phyloP scores from a whole-genome alignment of 2,797 vertebrate genomes.

The Chiloscyllium punctatum region DNA sequence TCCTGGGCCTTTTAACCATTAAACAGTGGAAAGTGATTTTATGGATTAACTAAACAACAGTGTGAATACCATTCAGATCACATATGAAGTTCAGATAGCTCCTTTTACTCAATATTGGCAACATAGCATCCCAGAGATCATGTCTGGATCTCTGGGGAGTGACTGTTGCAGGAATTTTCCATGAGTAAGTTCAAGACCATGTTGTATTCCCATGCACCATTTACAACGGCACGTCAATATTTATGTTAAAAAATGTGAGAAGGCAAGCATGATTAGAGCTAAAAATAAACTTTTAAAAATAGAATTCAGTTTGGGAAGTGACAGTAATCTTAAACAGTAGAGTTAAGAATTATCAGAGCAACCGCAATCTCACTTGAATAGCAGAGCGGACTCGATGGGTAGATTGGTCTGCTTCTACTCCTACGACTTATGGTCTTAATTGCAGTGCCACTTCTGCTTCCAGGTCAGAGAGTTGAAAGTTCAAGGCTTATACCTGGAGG shows the following conservation, averaged over 20 bases:
- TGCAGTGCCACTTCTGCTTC: no score
- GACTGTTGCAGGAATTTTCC: neutral
- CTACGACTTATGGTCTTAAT: neutral
- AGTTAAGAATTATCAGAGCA: no score
- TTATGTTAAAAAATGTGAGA: slow-evolving; percentile 1
- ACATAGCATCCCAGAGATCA: neutral
- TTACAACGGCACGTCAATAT: neutral
- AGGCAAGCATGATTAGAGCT: neutral
- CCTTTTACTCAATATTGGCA: neutral
- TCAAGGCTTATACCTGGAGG: no score
- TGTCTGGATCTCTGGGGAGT: slow-evolving; percentile 5
- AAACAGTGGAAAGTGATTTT: neutral
- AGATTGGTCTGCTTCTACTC: no score
- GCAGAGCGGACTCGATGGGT: no score
- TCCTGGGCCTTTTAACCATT: neutral
- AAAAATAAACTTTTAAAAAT: neutral
- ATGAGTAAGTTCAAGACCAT: neutral
- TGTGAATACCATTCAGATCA: slow-evolving; percentile 31
- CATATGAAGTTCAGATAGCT: neutral
- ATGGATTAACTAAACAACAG: no score
- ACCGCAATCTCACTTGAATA: no score
- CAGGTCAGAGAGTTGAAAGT: neutral
- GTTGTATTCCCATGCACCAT: neutral
- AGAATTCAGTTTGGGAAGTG: neutral
- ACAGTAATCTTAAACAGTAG: neutral